These are phyloP conservation scores for Dysidea cf. avara DNA, from an alignment of 37 sponge, comb jelly and placozoan genomes.

Conservation along the genomic window DNA sequence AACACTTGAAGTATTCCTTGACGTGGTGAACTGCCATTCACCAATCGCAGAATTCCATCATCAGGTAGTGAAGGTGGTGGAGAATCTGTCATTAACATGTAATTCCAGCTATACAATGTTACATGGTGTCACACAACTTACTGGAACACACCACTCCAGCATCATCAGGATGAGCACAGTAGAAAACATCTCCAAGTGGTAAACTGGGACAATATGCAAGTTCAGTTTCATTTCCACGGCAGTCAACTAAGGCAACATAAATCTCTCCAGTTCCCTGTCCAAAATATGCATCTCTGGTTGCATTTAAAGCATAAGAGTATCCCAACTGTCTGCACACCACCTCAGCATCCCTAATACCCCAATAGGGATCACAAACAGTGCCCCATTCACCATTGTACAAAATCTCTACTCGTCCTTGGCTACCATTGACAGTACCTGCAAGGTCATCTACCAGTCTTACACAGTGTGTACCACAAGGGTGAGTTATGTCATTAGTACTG, in stretches of 20 bases:
- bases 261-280: conserved; percentile 1
- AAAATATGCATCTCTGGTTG: conserved; percentile 6
- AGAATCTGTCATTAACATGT: too few relatives aligned
- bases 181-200: background rate
- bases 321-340: conserved; percentile 50
- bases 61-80: too few relatives aligned
- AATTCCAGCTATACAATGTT: too few relatives aligned
- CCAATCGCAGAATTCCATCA: too few relatives aligned
- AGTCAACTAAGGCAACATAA: conserved; percentile 17
- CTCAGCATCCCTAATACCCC: conserved; percentile 31
- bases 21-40: too few relatives aligned
- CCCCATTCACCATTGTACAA: conserved; percentile 44
- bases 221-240: background rate
- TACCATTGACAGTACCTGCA: too few relatives aligned
- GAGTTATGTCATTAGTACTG: too few relatives aligned
- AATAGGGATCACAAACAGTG: conserved; percentile 37
- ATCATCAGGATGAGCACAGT: background rate
- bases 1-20: too few relatives aligned
- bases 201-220: background rate
- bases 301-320: conserved; percentile 30
- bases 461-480: too few relatives aligned
- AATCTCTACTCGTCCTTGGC: conserved; percentile 58
- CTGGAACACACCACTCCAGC: background rate
- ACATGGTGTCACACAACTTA: too few relatives aligned
- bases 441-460: too few relatives aligned